Evolutionary conservation across 1,140 invertebrate species (phyloP).

Genomic region (Coelopa frigida): DNA sequence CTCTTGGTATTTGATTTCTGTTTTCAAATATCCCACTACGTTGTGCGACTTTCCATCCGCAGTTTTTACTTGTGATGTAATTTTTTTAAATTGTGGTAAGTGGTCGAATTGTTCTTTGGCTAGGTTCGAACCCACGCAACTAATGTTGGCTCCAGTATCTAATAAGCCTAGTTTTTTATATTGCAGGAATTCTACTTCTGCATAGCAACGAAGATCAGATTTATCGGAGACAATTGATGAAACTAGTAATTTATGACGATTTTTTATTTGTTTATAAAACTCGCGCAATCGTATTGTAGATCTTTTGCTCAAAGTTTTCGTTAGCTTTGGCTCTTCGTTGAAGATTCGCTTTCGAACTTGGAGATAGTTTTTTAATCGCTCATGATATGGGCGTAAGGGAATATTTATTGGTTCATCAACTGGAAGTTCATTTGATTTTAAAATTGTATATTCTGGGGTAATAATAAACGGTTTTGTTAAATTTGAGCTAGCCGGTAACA

Average conservation of each 20-base stretch:
- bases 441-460: background rate
- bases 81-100: background rate
- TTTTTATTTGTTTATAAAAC: too few relatives aligned
- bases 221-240: background rate
- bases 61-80: constrained; percentile 3
- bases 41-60: constrained; percentile 1
- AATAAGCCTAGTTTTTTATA: too few relatives aligned
- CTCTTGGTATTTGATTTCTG: background rate
- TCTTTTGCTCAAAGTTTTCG: background rate
- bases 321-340: background rate
- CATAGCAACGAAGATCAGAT: background rate
- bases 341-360: background rate
- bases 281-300: background rate
- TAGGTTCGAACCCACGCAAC: background rate
- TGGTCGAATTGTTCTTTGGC: background rate
- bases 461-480: background rate
- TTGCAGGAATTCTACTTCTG: background rate
- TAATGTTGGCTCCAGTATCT: too few relatives aligned
- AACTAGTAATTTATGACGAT: background rate
- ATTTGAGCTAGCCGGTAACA: background rate
- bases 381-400: background rate
- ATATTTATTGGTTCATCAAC: background rate
- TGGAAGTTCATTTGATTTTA: background rate
- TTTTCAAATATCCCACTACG: background rate
- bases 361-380: background rate